Evolutionary conservation across 2,113 vertebrate genomes (phyloP).

Genomic region (Sakesphorus luctuosus): DNA sequence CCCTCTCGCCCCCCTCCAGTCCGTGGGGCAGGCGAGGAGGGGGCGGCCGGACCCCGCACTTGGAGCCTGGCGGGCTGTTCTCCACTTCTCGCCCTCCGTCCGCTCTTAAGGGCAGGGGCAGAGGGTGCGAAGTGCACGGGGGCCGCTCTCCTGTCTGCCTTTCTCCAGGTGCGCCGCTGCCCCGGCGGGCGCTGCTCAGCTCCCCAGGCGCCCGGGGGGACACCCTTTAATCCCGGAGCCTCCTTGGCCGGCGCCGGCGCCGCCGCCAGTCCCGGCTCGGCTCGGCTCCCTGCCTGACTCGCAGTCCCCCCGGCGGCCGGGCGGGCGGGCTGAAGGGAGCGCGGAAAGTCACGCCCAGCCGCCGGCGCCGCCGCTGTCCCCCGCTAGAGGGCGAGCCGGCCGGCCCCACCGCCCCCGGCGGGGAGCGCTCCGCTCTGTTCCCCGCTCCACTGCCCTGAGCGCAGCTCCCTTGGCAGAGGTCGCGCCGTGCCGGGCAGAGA

Average conservation of each 20-base stretch:
- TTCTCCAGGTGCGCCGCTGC: background rate
- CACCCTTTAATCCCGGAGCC: background rate
- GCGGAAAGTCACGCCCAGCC: constrained; percentile 74
- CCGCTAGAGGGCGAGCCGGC: constrained; percentile 76
- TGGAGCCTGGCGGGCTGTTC: background rate
- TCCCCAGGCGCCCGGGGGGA: background rate
- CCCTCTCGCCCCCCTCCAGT: constrained; percentile 19
- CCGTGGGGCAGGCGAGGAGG: background rate
- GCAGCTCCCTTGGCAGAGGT: background rate
- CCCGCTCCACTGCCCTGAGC: background rate
- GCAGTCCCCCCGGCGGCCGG: constrained; percentile 66
- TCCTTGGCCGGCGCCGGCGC: background rate
- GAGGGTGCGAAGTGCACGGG: background rate
- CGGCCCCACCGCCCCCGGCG: background rate
- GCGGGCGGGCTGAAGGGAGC: constrained; percentile 55
- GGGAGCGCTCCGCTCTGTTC: no score
- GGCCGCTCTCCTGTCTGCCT: background rate
- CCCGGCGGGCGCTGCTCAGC: background rate
- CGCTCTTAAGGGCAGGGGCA: background rate
- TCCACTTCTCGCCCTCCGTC: background rate
- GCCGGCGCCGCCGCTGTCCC: constrained; percentile 35
- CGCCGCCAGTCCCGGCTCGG: constrained; percentile 5
- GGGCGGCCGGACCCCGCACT: background rate
- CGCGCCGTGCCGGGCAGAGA: background rate
- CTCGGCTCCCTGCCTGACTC: constrained; percentile 68